A percentile compares a stretch with the other conserved stretches of the same genome.
phyloP scores from a whole-genome alignment of 1,140 invertebrate genomes.

The Trissolcus basalis region DNA sequence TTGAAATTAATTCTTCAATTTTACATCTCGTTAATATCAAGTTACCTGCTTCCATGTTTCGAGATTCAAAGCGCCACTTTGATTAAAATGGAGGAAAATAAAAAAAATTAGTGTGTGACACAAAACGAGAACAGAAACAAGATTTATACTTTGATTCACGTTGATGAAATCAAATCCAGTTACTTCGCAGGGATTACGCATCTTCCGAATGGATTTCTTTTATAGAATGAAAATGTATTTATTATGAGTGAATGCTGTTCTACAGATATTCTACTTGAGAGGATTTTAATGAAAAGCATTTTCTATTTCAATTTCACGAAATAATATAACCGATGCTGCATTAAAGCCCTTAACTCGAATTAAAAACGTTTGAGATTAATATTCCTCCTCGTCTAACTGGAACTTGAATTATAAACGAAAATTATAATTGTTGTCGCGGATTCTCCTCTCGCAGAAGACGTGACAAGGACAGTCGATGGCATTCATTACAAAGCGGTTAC shows the following conservation, averaged over 20 bases:
- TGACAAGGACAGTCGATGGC: not conserved
- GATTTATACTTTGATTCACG: not conserved
- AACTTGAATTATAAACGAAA: too few relatives aligned
- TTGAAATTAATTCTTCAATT: too few relatives aligned
- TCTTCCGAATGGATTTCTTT: constrained; percentile 16
- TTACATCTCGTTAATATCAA: too few relatives aligned
- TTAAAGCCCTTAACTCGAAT: not conserved
- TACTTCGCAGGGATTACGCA: constrained; percentile 11
- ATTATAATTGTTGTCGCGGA: not conserved
- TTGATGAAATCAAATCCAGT: constrained; percentile 17
- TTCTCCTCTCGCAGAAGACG: constrained; percentile 1
- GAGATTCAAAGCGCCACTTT: too few relatives aligned
- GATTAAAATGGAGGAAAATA: too few relatives aligned
- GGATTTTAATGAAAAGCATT: constrained; percentile 10
- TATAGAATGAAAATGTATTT: constrained; percentile 22
- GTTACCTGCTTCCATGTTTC: too few relatives aligned
- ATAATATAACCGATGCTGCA: not conserved
- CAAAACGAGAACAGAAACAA: not conserved
- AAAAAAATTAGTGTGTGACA: not conserved
- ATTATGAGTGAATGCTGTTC: constrained; percentile 30
- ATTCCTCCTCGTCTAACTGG: not conserved
- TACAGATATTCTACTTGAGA: constrained; percentile 7
- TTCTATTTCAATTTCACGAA: not conserved
- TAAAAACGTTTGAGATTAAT: not conserved
- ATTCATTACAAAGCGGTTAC: constrained; percentile 13